Conservation (phyloP, 2,888 invertebrate species). For the Carabus problematicus region DNA sequence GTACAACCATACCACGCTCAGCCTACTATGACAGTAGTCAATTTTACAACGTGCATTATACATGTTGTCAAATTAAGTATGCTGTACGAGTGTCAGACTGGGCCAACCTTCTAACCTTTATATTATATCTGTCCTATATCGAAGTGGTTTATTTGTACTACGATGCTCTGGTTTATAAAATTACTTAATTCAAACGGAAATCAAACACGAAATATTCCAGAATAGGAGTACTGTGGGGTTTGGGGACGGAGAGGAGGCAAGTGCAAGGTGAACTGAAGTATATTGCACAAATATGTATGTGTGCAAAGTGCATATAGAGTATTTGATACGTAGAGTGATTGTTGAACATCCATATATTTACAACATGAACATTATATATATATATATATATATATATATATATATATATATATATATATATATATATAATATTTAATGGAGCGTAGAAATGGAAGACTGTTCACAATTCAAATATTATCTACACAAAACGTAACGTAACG, state of each 20-base stretch:
- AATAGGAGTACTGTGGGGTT: no score
- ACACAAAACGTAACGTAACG: not conserved
- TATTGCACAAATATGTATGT: no score
- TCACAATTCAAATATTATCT: not conserved
- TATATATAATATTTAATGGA: not conserved
- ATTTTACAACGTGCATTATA: no score
- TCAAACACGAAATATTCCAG: no score
- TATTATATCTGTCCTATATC: conserved; percentile 15
- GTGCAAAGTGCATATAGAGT: no score
- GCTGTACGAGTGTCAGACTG: not conserved
- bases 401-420: conserved; percentile 4
- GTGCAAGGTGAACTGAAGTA: no score
- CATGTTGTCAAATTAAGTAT: no score
- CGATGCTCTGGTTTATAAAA: conserved; percentile 40
- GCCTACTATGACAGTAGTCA: no score
- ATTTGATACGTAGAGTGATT: no score
- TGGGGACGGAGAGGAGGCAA: no score
- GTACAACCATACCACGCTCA: no score
- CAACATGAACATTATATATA: not conserved
- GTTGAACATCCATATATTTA: not conserved
- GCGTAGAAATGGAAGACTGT: no score
- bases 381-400: conserved; percentile 4
- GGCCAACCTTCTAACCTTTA: not conserved
- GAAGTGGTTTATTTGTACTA: conserved; percentile 41
- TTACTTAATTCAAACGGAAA: not conserved